Evolutionary conservation across 2,113 vertebrate genomes (phyloP), one percentile per base, ranked within the genome.

Genomic region (Chaetodon trifascialis): DNA sequence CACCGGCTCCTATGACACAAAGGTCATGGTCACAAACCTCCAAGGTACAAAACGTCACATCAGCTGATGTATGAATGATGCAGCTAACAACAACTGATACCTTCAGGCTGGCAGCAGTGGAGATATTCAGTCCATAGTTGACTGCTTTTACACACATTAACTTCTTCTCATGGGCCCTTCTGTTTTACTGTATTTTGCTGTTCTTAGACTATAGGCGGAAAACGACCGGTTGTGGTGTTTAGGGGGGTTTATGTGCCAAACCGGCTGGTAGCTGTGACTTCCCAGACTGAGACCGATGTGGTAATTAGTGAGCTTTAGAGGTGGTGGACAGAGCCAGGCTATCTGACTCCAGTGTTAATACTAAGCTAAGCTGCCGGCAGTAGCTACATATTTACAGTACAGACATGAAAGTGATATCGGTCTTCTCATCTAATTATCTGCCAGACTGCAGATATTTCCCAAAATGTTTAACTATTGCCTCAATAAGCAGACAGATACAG

Each of bases 1-100:
- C 46, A 99, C 98, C 0, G 98, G 98, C 63, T 99, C 98, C 38
- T 99, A 99, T 0, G 98, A 99, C 90, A 97, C 96, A 86, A 98
- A 97, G 89, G 97, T 99, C 82, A 97, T 98, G 79, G 96, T 99
- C 93, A 96, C 96, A 86, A 97, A 99, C 90, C 95, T 99, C 30
- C 98, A 99, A 97, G 98, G 98, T 99, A 94, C 91, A 19, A 46
- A 10, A 7, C 7, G 17, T 44, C 34, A 17, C 34, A 8, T 12
- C 59, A 44, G 19, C 67, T 54, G 17, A 19, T 17, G 7, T 11
- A 11, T 8, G 17, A 12, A 49, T 7, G 21, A 7, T 7, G 23
- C 62, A 64, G 8, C 5, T 14, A 9, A 60, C 58, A 1, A 30
- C 30, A 30, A 30, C 30, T 30, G 30, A n/a, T 12, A 40, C 19